Evolutionary conservation across 1,140 invertebrate genomes (phyloP), one percentile per base, ranked within the genome.

Genomic region (Polypedilum pembai): DNA sequence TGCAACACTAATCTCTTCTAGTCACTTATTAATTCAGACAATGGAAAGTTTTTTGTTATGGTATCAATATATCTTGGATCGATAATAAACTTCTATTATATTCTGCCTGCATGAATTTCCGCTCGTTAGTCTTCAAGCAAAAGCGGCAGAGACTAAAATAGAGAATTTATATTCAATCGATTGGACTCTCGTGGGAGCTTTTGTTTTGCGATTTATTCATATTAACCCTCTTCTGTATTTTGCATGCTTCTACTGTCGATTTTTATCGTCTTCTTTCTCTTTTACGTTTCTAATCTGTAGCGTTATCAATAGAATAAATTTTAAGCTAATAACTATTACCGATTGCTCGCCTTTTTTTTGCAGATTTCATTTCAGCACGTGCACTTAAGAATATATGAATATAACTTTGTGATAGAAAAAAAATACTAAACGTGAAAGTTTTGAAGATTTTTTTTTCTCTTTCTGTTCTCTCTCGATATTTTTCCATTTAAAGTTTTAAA

Each of bases 161-260:
- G 24, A 56, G n/a, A 45, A 56, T 56, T 56, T 56, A 56, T 56
- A 56, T 56, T 56, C 45, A 56, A 56, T 56, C 45, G 45, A n/a
- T 56, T 15, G 45, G 45, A n/a, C 45, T 56, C 45, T n/a, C 45
- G 24, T 33, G 45, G n/a, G 45, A 56, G 45, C 45, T 56, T 56
- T 56, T 56, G 45, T 56, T 56, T 56, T 56, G 45, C 45, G 45
- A 56, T 56, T 56, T 56, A 56, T 56, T 56, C 45, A 56, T 56
- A 56, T 56, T 56, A 56, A 56, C 45, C 45, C 45, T 56, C 45
- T 56, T 56, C 45, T n/a, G 15, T 56, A 56, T 15, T 33, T 33
- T 33, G 24, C 24, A 33, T 33, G 24, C 24, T 33, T 33, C 24
- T 33, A 5, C 24, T 33, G 24, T 33, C 24, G 24, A 33, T 33